Percentiles rank a stretch among this genome's conserved stretches.
Conservation (phyloP, 2,888 invertebrate species). For the Pantelozetes paolii region DNA sequence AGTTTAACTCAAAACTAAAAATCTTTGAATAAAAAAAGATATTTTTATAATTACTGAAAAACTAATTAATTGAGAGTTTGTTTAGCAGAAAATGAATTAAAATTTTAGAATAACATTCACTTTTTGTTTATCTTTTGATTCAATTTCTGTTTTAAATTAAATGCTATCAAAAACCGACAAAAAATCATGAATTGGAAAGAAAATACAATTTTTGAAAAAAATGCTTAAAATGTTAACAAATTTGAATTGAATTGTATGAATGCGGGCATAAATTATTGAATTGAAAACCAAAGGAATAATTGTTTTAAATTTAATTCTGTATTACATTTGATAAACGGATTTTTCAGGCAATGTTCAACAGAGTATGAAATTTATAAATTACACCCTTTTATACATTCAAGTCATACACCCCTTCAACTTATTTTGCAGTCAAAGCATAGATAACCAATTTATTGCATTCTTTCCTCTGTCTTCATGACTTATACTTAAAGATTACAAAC, state of each 20-base stretch:
- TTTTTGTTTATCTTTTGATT: not conserved
- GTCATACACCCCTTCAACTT: constrained; percentile 20
- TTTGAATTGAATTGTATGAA: not conserved
- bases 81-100: not conserved
- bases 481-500: too few species aligned
- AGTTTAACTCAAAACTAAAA: not conserved
- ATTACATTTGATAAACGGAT: not conserved
- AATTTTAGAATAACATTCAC: not conserved
- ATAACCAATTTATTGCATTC: not conserved
- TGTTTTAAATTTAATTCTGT: not conserved
- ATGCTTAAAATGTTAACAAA: not conserved
- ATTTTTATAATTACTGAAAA: constrained; percentile 19
- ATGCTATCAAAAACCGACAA: too few species aligned
- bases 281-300: not conserved
- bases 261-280: constrained; percentile 18
- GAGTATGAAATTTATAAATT: constrained; percentile 33
- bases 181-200: not conserved
- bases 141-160: not conserved
- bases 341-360: not conserved
- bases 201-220: not conserved
- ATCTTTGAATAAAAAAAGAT: not conserved
- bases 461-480: not conserved
- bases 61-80: constrained; percentile 5
- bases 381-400: constrained; percentile 24
- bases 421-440: not conserved